phyloP scores from a whole-genome alignment of 1,140 invertebrate genomes.

The Neoseiulus cucumeris region DNA sequence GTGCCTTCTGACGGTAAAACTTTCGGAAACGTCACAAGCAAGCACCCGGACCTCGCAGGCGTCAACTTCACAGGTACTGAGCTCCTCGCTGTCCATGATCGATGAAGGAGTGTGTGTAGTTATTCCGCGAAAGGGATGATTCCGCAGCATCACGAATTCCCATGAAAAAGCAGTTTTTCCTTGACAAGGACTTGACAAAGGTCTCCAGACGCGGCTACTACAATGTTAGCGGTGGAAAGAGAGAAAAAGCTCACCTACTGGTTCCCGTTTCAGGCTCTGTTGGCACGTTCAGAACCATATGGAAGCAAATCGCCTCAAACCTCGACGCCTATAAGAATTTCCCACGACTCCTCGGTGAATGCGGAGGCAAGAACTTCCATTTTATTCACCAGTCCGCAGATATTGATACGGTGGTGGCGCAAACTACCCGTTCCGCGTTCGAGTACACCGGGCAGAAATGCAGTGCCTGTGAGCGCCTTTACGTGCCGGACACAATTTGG shows the following conservation, averaged over 20 bases:
- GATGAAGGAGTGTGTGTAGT: background rate
- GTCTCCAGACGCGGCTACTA: no score
- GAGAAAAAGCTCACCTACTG: no score
- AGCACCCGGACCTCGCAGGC: conserved; percentile 61
- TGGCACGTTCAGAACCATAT: conserved; percentile 77
- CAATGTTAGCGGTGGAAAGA: no score
- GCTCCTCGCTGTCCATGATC: background rate
- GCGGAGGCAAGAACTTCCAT: conserved; percentile 97
- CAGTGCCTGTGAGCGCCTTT: conserved; percentile 88
- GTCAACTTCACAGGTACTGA: conserved; percentile 97
- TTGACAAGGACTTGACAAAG: no score
- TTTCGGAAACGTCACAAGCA: conserved; percentile 77
- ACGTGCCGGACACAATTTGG: conserved; percentile 80
- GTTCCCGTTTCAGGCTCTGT: conserved; percentile 19
- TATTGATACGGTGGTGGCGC: conserved; percentile 52
- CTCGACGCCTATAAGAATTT: conserved; percentile 67
- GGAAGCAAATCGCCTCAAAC: conserved; percentile 79
- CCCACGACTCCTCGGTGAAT: conserved; percentile 82
- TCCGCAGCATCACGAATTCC: background rate
- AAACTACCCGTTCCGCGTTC: conserved; percentile 74
- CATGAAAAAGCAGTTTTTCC: background rate
- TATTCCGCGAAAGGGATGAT: background rate
- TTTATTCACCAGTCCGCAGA: conserved; percentile 84
- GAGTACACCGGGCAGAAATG: conserved; percentile 95
- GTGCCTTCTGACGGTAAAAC: conserved; percentile 52